Evolutionary conservation across 2,888 invertebrate species (phyloP).

Genomic region (Agapostemon virescens): DNA sequence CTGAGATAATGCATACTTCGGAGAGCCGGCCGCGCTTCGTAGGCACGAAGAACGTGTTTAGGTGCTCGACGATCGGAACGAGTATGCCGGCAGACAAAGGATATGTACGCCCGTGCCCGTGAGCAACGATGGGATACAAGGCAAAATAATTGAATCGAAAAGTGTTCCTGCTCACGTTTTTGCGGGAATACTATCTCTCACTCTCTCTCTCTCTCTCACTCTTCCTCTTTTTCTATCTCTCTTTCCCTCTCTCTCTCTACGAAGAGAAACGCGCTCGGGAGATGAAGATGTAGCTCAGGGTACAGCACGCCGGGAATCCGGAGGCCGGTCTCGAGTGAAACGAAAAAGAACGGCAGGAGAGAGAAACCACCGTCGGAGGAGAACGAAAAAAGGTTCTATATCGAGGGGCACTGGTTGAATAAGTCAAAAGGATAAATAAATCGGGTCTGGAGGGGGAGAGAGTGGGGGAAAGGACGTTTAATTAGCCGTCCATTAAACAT

Average conservation of each 20-base stretch:
- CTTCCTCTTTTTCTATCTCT: neutral
- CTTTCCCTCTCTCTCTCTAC: neutral
- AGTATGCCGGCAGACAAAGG: conserved; percentile 64
- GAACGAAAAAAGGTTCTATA: neutral
- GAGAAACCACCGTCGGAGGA: neutral
- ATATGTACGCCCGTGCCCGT: conserved; percentile 57
- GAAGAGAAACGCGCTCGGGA: neutral
- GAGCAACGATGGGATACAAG: conserved; percentile 50
- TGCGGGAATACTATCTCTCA: conserved; percentile 19
- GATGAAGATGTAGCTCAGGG: conserved; percentile 53
- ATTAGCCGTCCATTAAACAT: conserved; percentile 26
- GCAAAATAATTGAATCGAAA: conserved; percentile 67
- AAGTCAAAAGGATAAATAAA: neutral
- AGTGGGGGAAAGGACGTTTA: neutral
- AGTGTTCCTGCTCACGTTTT: conserved; percentile 58
- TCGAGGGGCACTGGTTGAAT: neutral
- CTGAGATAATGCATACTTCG: conserved; percentile 66
- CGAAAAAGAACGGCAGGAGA: neutral
- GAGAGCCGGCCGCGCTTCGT: conserved; percentile 59
- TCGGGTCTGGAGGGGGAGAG: too few relatives aligned
- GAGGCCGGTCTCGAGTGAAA: neutral
- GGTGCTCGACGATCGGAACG: conserved; percentile 69
- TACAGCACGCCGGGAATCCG: conserved; percentile 4
- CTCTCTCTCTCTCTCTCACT: neutral
- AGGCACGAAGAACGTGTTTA: conserved; percentile 68